Percentiles rank a stretch among this genome's conserved stretches.
Conservation (phyloP, 2,113 vertebrate genomes). For the Aspidoscelis tigris region DNA sequence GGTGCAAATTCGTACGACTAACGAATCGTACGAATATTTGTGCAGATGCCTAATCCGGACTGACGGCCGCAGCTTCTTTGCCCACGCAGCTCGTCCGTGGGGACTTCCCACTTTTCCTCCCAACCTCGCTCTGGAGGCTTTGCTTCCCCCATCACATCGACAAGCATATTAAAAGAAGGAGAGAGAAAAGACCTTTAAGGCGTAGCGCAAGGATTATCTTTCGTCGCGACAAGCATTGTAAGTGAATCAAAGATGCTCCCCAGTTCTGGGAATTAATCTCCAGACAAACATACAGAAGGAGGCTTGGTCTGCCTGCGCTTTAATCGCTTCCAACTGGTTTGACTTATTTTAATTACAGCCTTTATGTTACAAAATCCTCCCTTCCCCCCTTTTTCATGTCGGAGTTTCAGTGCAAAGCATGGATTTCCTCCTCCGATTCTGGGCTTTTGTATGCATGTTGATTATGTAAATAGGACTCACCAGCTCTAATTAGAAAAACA, state of each 20-base stretch:
- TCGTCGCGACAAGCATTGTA: slow-evolving; percentile 74
- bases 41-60: slow-evolving; percentile 61
- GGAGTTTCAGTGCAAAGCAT: slow-evolving; percentile 79
- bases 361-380: slow-evolving; percentile 80
- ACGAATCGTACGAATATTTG: too few species aligned
- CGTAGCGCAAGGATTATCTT: slow-evolving; percentile 77
- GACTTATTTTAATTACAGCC: slow-evolving; percentile 87
- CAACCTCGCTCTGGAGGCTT: slow-evolving; percentile 66
- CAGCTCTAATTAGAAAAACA: slow-evolving; percentile 85
- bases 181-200: slow-evolving; percentile 45
- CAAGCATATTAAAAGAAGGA: slow-evolving; percentile 32
- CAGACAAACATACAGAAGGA: slow-evolving; percentile 85
- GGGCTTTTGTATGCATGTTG: slow-evolving; percentile 78
- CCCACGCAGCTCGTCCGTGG: slow-evolving; percentile 76
- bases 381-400: slow-evolving; percentile 77
- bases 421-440: slow-evolving; percentile 60
- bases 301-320: slow-evolving; percentile 79
- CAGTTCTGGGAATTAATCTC: slow-evolving; percentile 76
- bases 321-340: slow-evolving; percentile 86
- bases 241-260: slow-evolving; percentile 82
- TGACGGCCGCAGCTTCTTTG: slow-evolving; percentile 50
- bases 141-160: slow-evolving; percentile 76
- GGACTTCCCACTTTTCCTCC: slow-evolving; percentile 70
- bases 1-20: too few species aligned
- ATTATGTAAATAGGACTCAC: slow-evolving; percentile 79